Evolutionary conservation across 2,888 invertebrate genomes (phyloP).

Genomic region (Pandemis cinnamomeana): DNA sequence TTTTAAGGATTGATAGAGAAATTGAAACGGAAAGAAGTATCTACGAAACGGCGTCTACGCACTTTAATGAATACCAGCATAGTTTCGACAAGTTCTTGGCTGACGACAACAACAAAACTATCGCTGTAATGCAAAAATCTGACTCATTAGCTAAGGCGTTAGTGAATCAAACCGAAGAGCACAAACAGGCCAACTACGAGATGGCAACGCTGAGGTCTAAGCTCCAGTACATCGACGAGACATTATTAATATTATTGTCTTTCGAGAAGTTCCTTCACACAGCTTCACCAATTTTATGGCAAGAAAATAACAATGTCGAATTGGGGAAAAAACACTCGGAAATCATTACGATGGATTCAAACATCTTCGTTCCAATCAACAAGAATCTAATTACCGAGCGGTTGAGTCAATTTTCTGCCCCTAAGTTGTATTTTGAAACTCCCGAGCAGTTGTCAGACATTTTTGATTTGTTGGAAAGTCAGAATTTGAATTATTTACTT

Average conservation of each 20-base stretch:
- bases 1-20: slow-evolving; percentile 72
- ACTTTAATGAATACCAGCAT: slow-evolving; percentile 75
- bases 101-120: slow-evolving; percentile 77
- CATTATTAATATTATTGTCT: slow-evolving; percentile 71
- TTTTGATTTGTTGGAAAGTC: slow-evolving; percentile 72
- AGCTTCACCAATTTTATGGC: slow-evolving; percentile 76
- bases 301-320: slow-evolving; percentile 62
- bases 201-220: slow-evolving; percentile 74
- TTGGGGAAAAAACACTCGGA: slow-evolving; percentile 61
- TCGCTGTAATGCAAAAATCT: slow-evolving; percentile 76
- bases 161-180: slow-evolving; percentile 69
- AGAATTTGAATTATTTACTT: slow-evolving; percentile 77
- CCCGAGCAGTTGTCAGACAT: slow-evolving; percentile 68
- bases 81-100: slow-evolving; percentile 80
- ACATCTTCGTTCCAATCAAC: slow-evolving; percentile 67
- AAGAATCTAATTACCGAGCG: slow-evolving; percentile 56
- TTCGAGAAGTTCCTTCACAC: slow-evolving; percentile 76
- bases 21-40: slow-evolving; percentile 69
- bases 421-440: slow-evolving; percentile 70
- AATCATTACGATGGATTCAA: slow-evolving; percentile 64
- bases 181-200: slow-evolving; percentile 72
- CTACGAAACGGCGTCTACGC: slow-evolving; percentile 67
- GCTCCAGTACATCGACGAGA: slow-evolving; percentile 75
- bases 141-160: slow-evolving; percentile 72
- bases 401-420: slow-evolving; percentile 60